phyloP scores from a whole-genome alignment of 2,797 vertebrate genomes.

The Siniperca obscura region DNA sequence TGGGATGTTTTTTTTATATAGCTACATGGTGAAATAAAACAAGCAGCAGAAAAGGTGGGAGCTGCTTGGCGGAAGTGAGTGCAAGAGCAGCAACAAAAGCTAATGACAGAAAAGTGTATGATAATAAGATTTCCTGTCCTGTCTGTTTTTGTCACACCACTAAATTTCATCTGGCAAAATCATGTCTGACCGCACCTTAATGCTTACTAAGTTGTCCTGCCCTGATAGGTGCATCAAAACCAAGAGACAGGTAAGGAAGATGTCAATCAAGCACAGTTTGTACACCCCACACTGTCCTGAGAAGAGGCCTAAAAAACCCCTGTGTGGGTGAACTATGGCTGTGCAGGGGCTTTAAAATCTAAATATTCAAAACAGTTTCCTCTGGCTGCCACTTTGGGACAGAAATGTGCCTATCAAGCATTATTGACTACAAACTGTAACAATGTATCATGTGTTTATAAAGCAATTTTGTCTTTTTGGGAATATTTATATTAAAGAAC shows the following conservation, averaged over 20 bases:
- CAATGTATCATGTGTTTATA: background rate
- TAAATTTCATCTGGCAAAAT: background rate
- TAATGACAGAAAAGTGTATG: background rate
- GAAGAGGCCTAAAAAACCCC: background rate
- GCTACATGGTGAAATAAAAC: background rate
- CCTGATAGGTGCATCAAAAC: background rate
- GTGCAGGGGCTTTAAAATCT: background rate
- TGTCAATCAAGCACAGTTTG: background rate
- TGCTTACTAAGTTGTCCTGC: background rate
- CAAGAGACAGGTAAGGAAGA: background rate
- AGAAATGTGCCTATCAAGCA: background rate
- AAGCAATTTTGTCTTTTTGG: background rate
- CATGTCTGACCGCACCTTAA: background rate
- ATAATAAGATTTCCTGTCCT: background rate
- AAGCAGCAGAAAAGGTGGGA: background rate
- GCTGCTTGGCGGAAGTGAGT: too few species aligned
- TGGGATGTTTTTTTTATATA: background rate
- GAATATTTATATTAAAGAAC: background rate
- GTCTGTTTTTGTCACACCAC: too few species aligned
- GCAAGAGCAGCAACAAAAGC: background rate
- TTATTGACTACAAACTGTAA: background rate
- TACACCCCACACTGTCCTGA: background rate
- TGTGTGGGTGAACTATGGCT: background rate
- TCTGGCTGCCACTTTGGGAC: background rate
- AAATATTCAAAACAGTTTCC: background rate